Evolutionary conservation across 2,797 vertebrate species (phyloP).

Genomic region (Enteromius fasciolatus): DNA sequence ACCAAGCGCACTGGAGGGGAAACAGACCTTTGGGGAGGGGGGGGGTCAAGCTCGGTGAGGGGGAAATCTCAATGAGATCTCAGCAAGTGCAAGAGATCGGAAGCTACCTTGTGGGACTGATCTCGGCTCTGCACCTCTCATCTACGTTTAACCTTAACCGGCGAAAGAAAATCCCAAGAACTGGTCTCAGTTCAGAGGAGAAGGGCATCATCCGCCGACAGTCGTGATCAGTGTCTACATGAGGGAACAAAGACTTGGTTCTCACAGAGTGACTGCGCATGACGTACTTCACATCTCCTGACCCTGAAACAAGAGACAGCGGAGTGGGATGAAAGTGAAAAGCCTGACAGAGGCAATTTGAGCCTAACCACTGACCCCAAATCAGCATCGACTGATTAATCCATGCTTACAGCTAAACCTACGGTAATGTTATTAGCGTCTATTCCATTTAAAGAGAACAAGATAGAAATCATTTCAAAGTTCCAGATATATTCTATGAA

Average conservation of each 20-base stretch:
- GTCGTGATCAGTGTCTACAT: slow-evolving; percentile 40
- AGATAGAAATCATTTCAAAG: no score
- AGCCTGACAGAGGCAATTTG: slow-evolving; percentile 54
- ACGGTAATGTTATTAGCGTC: slow-evolving; percentile 46
- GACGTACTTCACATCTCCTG: slow-evolving; percentile 51
- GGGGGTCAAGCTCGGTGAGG: slow-evolving; percentile 23
- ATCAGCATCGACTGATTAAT: slow-evolving; percentile 51
- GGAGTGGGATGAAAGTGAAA: slow-evolving; percentile 53
- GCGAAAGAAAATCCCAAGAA: slow-evolving; percentile 35
- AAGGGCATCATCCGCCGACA: slow-evolving; percentile 33
- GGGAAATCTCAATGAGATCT: slow-evolving; percentile 42
- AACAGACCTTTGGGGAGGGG: slow-evolving; percentile 28
- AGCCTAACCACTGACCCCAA: slow-evolving; percentile 46
- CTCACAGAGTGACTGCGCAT: slow-evolving; percentile 49
- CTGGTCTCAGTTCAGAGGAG: slow-evolving; percentile 44
- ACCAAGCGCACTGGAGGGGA: slow-evolving; percentile 35
- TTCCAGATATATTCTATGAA: no score
- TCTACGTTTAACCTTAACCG: slow-evolving; percentile 17
- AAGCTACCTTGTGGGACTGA: slow-evolving; percentile 1
- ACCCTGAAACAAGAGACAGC: slow-evolving; percentile 53
- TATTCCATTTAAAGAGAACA: slow-evolving; percentile 29
- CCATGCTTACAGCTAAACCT: slow-evolving; percentile 46
- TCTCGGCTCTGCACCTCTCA: slow-evolving; percentile 32
- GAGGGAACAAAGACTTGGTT: slow-evolving; percentile 56
- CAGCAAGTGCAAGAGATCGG: slow-evolving; percentile 20